These are phyloP conservation scores for Trididemnum miniatum DNA, from an alignment of 23 tunicate species.

Conservation along the genomic window DNA sequence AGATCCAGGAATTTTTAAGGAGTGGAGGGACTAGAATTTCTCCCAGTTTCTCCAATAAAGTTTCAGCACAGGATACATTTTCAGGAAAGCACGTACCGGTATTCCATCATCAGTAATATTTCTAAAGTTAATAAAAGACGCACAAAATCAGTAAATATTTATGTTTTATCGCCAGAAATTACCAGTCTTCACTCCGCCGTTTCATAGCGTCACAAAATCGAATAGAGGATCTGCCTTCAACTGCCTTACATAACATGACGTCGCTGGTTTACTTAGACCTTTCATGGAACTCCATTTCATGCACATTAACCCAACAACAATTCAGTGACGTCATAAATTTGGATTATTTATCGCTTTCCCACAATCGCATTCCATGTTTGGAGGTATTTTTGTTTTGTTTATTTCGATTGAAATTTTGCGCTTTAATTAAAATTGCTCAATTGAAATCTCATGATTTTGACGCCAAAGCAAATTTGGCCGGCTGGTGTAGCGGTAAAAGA, in stretches of 20 bases:
- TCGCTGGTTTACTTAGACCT: constrained; percentile 32
- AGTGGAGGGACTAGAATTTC: too few relatives aligned
- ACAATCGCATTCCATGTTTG: constrained; percentile 44
- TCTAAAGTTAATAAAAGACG: too few relatives aligned
- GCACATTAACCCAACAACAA: not conserved
- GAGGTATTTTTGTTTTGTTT: constrained; percentile 32
- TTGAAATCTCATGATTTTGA: too few relatives aligned
- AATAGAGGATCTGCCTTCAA: not conserved
- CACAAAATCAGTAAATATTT: not conserved
- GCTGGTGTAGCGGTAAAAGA: too few relatives aligned
- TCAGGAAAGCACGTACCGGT: too few relatives aligned
- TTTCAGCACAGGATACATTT: too few relatives aligned
- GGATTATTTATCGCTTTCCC: constrained; percentile 52
- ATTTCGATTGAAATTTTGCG: too few relatives aligned
- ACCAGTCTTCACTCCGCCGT: constrained; percentile 14
- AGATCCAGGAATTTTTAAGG: too few relatives aligned
- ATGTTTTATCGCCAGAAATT: not conserved
- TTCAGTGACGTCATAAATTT: constrained; percentile 18
- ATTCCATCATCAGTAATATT: too few relatives aligned
- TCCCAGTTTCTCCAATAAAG: too few relatives aligned
- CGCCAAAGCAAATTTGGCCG: too few relatives aligned
- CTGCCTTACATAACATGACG: constrained; percentile 10
- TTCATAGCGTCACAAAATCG: constrained; percentile 22
- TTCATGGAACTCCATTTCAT: constrained; percentile 37
- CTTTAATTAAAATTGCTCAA: too few relatives aligned